A percentile compares a stretch with the other conserved stretches of the same genome.
Evolutionary conservation across 2,888 invertebrate species (phyloP).

Genomic region (Lithophane semibrunnea): DNA sequence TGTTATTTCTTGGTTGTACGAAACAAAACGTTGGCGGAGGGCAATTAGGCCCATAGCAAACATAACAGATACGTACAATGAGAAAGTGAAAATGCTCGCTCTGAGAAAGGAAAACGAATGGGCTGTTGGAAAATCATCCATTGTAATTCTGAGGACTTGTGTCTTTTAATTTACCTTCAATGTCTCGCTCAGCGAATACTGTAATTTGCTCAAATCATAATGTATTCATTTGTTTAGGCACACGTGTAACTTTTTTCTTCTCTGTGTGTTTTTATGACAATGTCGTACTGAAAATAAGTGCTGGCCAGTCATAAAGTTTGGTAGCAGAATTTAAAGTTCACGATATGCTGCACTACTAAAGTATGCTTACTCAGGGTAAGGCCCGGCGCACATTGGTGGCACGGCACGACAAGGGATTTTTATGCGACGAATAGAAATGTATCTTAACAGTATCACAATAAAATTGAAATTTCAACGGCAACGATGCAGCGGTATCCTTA

Average conservation of each 20-base stretch:
- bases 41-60: conserved; percentile 81
- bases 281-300: too few relatives aligned
- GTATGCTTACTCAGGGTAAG: background rate
- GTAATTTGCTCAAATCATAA: conserved; percentile 20
- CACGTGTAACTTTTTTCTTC: background rate
- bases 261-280: background rate
- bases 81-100: conserved; percentile 71
- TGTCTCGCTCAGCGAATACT: conserved; percentile 23
- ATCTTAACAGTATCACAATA: too few relatives aligned
- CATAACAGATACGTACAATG: conserved; percentile 71
- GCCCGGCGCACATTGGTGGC: too few relatives aligned
- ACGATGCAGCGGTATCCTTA: too few relatives aligned
- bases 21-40: conserved; percentile 75
- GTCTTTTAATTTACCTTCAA: conserved; percentile 46
- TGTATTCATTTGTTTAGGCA: conserved; percentile 17
- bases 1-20: conserved; percentile 73
- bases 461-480: too few relatives aligned
- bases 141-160: conserved; percentile 37
- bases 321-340: too few relatives aligned
- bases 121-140: conserved; percentile 41
- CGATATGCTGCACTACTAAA: background rate
- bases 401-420: too few relatives aligned
- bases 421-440: too few relatives aligned
- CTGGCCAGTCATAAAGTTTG: background rate
- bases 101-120: conserved; percentile 66